Conservation (phyloP, 2,113 vertebrate genomes). For the Periophthalmus modestus region DNA sequence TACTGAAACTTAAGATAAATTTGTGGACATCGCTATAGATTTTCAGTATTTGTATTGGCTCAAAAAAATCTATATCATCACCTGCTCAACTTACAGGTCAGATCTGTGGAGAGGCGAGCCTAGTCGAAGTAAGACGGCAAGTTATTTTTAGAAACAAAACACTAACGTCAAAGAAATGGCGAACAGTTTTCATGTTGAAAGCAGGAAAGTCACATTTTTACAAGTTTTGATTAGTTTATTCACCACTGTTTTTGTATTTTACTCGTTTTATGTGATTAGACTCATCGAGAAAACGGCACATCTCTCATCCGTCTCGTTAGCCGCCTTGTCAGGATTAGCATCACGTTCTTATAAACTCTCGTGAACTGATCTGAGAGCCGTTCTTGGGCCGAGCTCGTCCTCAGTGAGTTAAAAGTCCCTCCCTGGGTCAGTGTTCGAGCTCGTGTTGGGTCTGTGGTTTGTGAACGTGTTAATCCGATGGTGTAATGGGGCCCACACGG, state of each 20-base stretch:
- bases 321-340: constrained; percentile 4
- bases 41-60: too few relatives aligned
- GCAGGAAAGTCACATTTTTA: too few relatives aligned
- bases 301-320: constrained; percentile 8
- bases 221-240: background rate
- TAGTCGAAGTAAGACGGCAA: too few relatives aligned
- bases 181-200: too few relatives aligned
- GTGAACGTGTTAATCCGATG: constrained; percentile 60
- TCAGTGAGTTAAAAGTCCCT: constrained; percentile 25
- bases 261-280: background rate
- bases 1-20: too few relatives aligned
- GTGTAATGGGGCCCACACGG: constrained; percentile 45
- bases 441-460: constrained; percentile 47
- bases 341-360: background rate
- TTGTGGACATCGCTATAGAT: too few relatives aligned
- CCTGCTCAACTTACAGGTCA: too few relatives aligned
- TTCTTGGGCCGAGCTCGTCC: constrained; percentile 12
- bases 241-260: background rate
- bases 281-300: too few relatives aligned
- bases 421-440: constrained; percentile 38
- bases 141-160: too few relatives aligned
- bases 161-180: too few relatives aligned
- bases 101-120: too few relatives aligned
- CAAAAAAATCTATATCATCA: too few relatives aligned
- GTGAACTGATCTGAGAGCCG: constrained; percentile 22